phyloP scores from a whole-genome alignment of 1,140 invertebrate species.

The Daktulosphaira vitifoliae region DNA sequence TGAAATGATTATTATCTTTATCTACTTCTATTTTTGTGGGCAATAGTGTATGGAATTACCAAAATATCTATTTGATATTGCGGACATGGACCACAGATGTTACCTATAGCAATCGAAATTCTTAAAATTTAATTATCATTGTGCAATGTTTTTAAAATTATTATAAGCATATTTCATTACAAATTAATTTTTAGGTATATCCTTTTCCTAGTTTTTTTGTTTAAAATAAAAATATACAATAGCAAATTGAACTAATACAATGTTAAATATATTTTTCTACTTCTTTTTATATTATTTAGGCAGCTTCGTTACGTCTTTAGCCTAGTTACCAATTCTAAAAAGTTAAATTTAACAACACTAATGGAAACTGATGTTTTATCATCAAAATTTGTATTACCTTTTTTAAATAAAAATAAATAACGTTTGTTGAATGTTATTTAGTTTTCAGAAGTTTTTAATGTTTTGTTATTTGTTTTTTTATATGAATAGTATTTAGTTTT shows the following conservation, averaged over 20 bases:
- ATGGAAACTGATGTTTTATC: slow-evolving; percentile 29
- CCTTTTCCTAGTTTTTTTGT: slow-evolving; percentile 21
- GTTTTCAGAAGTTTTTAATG: slow-evolving; percentile 33
- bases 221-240: slow-evolving; percentile 12
- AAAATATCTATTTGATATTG: slow-evolving; percentile 24
- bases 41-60: slow-evolving; percentile 25
- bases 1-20: not conserved
- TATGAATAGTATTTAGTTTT: slow-evolving; percentile 33
- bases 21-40: slow-evolving; percentile 27
- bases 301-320: slow-evolving; percentile 33
- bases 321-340: slow-evolving; percentile 33
- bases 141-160: slow-evolving; percentile 29
- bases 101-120: slow-evolving; percentile 32
- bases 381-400: slow-evolving; percentile 32
- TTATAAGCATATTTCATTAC: no score
- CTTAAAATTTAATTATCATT: slow-evolving; percentile 26
- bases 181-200: slow-evolving; percentile 18
- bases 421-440: slow-evolving; percentile 33
- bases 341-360: slow-evolving; percentile 23
- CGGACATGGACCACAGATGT: slow-evolving; percentile 32
- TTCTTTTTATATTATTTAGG: slow-evolving; percentile 34
- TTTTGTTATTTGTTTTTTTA: slow-evolving; percentile 33
- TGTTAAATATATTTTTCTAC: slow-evolving; percentile 33
- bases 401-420: slow-evolving; percentile 27
- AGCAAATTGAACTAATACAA: slow-evolving; percentile 19